phyloP scores from a whole-genome alignment of 2,797 vertebrate species.

The Tragopan temminckii region DNA sequence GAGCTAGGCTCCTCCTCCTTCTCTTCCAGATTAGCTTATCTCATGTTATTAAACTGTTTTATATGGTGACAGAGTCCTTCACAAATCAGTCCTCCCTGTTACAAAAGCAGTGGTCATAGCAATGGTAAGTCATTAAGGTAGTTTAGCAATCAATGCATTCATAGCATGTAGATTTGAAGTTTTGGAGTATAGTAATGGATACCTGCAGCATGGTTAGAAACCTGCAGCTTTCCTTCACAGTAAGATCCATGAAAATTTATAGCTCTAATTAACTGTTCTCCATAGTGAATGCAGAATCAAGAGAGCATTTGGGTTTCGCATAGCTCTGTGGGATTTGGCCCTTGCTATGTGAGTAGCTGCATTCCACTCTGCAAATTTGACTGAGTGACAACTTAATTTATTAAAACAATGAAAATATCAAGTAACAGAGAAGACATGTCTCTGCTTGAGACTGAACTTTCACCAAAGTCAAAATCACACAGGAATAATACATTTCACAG shows the following conservation, averaged over 20 bases:
- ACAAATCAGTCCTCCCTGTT: background rate
- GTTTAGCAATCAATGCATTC: background rate
- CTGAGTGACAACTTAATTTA: background rate
- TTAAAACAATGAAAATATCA: slow-evolving; percentile 26
- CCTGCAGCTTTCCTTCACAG: background rate
- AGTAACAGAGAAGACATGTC: background rate
- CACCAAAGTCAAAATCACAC: background rate
- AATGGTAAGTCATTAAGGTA: too few relatives aligned
- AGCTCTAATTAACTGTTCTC: background rate
- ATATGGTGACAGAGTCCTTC: background rate
- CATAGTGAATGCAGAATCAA: background rate
- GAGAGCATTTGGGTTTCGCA: background rate
- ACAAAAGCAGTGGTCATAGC: background rate
- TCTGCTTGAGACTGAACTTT: background rate
- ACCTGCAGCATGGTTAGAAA: background rate
- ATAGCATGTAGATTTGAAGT: background rate
- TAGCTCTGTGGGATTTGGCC: background rate
- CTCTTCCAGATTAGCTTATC: background rate
- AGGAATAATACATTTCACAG: background rate
- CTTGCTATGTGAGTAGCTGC: background rate
- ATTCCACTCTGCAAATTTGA: background rate
- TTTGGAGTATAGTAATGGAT: background rate
- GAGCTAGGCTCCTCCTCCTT: background rate
- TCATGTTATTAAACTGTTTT: background rate
- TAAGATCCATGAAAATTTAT: background rate